Evolutionary conservation across 2,113 vertebrate genomes (phyloP), one percentile per base, ranked within the genome.

Genomic region (Lepidothrix coronata): DNA sequence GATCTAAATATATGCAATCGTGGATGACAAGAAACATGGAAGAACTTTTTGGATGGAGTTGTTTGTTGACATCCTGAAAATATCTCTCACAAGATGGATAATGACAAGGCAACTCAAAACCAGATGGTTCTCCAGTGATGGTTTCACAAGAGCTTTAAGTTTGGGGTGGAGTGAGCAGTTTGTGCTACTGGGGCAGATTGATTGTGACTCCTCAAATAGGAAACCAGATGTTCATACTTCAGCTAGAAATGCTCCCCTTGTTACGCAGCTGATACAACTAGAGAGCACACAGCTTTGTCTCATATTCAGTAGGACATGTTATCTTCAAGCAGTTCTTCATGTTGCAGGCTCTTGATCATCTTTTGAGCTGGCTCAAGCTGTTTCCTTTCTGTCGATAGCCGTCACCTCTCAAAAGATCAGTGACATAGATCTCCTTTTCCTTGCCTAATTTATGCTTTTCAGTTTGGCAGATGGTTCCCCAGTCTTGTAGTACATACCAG

Each of bases 41-140:
- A 75, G 89, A 95, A 91, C 70, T 84, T 96, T 93, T 87, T 86
- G 86, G 83, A 92, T 78, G 35, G 35, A 68, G 57, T 8, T 94
- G 65, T 85, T 91, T 93, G 82, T 80, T 93, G 94, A 87, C 76
- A 49, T 92, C 86, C 93, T 71, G 89, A 89, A 95, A 95, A 91
- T 93, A 91, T 67, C 91, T 91, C 89, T 81, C 65, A 72, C 68
- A 71, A 86, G 91, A 85, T 43, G 78, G 88, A 63, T 74, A 89
- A 65, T 93, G 93, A 96, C 82, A 93, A 95, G 95, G 35, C 65
- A 90, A 94, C 63, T 94, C 88, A 62, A 95, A 94, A 59, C 57
- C 95, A 96, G 95, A 93, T 93, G 90, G 72, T 78, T 88, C 86
- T 58, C n/a, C 75, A 61, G 65, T 16, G 35, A 86, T 88, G 87